phyloP scores from a whole-genome alignment of 2,888 invertebrate genomes.

The Drosophila melanosoma region DNA sequence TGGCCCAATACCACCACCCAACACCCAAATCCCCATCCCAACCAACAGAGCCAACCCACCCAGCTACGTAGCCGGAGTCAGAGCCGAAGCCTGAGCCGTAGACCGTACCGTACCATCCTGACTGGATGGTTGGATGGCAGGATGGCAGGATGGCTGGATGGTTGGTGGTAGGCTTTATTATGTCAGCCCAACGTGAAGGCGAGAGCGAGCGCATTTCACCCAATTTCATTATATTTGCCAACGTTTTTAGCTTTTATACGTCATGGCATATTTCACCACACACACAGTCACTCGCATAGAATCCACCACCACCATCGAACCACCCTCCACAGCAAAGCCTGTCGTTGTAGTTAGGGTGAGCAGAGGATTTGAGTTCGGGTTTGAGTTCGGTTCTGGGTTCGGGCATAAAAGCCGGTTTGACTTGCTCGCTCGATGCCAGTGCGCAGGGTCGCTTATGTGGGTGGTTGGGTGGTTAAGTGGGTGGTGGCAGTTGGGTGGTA shows the following conservation, averaged over 20 bases:
- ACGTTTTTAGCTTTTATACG: conserved; percentile 82
- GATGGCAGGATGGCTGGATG: not conserved
- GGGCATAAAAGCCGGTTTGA: conserved; percentile 71
- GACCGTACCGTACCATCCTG: conserved; percentile 45
- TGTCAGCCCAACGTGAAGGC: conserved; percentile 65
- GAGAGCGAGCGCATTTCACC: conserved; percentile 73
- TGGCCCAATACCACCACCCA: conserved; percentile 58
- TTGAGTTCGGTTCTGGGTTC: conserved; percentile 44
- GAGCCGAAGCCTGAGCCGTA: conserved; percentile 24
- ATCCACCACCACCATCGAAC: conserved; percentile 30
- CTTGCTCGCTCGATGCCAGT: conserved; percentile 46
- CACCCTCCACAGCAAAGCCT: conserved; percentile 7
- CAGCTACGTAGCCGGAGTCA: conserved; percentile 23
- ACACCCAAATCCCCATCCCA: conserved; percentile 16
- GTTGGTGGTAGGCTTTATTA: conserved; percentile 77
- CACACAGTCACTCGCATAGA: conserved; percentile 49
- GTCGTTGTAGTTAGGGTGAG: conserved; percentile 7
- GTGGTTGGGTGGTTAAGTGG: conserved; percentile 26
- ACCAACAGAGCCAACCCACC: conserved; percentile 17
- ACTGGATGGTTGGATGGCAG: conserved; percentile 11
- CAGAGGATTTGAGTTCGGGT: conserved; percentile 10
- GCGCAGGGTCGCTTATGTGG: conserved; percentile 70
- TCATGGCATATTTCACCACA: conserved; percentile 81
- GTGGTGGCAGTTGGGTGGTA: conserved; percentile 12
- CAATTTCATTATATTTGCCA: conserved; percentile 82